phyloP scores from a whole-genome alignment of 2,797 vertebrate genomes.

The Sebastes aleutianus region DNA sequence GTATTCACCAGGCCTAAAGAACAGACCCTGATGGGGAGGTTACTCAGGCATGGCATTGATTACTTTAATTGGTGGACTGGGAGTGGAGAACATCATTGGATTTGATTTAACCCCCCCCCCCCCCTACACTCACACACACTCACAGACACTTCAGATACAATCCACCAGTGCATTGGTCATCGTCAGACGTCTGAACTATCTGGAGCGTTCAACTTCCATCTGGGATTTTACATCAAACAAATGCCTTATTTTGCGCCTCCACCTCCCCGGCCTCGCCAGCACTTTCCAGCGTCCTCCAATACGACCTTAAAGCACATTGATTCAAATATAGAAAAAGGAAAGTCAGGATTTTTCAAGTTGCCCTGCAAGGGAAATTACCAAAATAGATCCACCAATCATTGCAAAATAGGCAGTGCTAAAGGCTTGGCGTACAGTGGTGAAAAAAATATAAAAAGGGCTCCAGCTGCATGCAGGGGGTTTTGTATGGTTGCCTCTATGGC shows the following conservation, averaged over 20 bases:
- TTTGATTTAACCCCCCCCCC: slow-evolving; percentile 48
- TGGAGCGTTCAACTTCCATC: slow-evolving; percentile 34
- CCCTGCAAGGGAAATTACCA: background rate
- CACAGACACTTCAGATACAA: slow-evolving; percentile 53
- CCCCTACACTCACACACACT: background rate
- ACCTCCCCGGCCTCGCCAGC: slow-evolving; percentile 5
- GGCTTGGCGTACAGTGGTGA: background rate
- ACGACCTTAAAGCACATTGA: slow-evolving; percentile 32
- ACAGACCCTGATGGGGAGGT: slow-evolving; percentile 32
- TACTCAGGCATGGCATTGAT: slow-evolving; percentile 69
- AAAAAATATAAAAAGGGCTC: too few species aligned
- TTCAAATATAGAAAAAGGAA: slow-evolving; percentile 6
- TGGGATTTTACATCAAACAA: slow-evolving; percentile 56
- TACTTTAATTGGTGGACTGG: slow-evolving; percentile 66
- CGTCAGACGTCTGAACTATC: slow-evolving; percentile 39
- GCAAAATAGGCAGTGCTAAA: background rate
- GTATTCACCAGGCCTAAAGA: slow-evolving; percentile 38
- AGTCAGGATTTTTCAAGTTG: slow-evolving; percentile 27
- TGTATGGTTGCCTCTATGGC: too few species aligned
- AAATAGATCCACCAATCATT: background rate
- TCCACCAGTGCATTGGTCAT: slow-evolving; percentile 57
- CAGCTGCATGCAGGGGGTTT: too few species aligned
- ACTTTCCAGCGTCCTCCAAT: slow-evolving; percentile 26
- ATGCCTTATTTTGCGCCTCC: slow-evolving; percentile 4
- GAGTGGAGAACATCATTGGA: slow-evolving; percentile 61